Base-by-base conservation (phyloP, 2,888 invertebrate genomes). In the Anaspis maculata region DNA sequence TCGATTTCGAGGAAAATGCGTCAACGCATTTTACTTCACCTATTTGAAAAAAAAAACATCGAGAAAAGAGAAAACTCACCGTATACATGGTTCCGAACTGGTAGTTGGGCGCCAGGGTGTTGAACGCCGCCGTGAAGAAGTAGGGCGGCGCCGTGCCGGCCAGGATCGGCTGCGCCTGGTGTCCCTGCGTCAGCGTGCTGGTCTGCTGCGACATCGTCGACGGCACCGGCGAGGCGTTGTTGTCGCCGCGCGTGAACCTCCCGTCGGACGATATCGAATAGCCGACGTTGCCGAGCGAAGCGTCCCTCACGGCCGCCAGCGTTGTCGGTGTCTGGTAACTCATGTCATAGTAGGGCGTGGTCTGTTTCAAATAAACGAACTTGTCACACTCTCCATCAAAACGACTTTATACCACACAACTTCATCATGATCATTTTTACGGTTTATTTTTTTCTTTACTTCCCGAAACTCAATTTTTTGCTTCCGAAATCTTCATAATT, bases 191-290 rank as follows among this genome's bases (percentile, higher is more conserved):
- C 36, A 70, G 62, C 67, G 79, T 79, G 44, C 57, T 61, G 15
- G 72, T 70, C 69, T 80, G 80, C 60, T 80, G 81, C 30, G 80
- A 77, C 61, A 81, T 71, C 48, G 81, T 81, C 47, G 83, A 79
- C 34, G 83, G 81, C 48, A 84, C 83, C 27, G 85, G 84, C 45
- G 84, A 83, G 51, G 84, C 80, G 62, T 83, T 84, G 68, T 82
- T 83, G 64, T 84, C 84, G 48, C 81, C 76, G 57, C 80, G 37
- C 41, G 79, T 68, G 61, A 77, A 82, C 55, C 81, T 69, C 39
- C 74, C 79, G 63, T 82, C 81, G 54, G 76, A n/a, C 4, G 23
- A 76, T 69, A 80, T 76, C 51, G 79, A 77, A 66, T 79, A 81
- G 35, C 78, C 77, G 46, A 79, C 79, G 47, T 74, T 76, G 32